Conservation (phyloP, 2,113 vertebrate species). For the Gallinago paraguaiae region DNA sequence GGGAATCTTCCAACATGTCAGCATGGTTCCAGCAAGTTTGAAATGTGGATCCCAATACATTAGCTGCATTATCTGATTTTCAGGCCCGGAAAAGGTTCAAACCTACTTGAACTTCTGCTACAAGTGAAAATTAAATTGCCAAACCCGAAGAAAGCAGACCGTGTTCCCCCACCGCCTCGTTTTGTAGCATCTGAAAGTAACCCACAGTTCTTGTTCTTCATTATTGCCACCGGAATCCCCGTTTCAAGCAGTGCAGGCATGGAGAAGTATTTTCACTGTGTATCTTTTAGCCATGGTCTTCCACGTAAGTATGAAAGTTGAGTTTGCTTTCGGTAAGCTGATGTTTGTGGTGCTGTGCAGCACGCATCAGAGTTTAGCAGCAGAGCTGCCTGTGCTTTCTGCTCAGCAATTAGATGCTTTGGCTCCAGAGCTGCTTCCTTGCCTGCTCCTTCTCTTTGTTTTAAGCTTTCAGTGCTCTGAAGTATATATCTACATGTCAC, state of each 20-base stretch:
- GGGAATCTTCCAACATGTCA: neutral
- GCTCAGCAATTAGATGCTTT: neutral
- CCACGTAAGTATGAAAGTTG: accelerated
- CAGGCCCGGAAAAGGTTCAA: neutral
- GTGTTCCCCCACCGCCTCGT: accelerated
- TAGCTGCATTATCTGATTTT: neutral
- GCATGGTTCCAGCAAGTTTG: neutral
- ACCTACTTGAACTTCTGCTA: neutral
- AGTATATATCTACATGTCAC: neutral
- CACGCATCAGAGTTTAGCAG: neutral
- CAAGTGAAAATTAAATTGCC: neutral
- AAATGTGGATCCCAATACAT: neutral
- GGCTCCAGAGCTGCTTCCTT: neutral
- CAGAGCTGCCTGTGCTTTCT: neutral
- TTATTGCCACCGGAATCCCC: neutral
- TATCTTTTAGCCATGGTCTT: neutral
- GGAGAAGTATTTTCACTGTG: neutral
- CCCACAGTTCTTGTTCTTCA: neutral
- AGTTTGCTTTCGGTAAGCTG: neutral
- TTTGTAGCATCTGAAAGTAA: neutral
- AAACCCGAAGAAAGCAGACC: neutral
- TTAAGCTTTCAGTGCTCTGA: neutral
- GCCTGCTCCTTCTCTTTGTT: neutral
- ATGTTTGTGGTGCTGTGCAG: neutral
- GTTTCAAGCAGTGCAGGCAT: neutral